Base-by-base conservation (phyloP, 2,797 vertebrate species). In the Uromys caudimaculatus region DNA sequence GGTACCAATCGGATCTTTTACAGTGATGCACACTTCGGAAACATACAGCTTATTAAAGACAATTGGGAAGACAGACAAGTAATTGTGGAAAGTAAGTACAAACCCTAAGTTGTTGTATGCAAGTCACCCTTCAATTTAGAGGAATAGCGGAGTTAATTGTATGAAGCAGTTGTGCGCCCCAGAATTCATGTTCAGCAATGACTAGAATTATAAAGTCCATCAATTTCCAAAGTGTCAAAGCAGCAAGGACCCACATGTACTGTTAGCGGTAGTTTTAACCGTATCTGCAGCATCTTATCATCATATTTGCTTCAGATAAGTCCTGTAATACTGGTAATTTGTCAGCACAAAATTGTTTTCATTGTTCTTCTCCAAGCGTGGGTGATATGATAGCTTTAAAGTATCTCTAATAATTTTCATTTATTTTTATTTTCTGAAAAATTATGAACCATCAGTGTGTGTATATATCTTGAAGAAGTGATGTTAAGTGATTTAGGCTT, bases 11-110 rank as follows among this genome's bases (percentile, higher is more conserved):
- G 99, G 44, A 99, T 99, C n/a, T 99, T 99, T 98, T 99, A 99
- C 98, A 99, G 99, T 4, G 99, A 99, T 12, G 99, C 99, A 56
- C 99, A 99, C 95, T 99, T 99, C 97, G 99, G 99, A 97, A 99
- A 99, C 98, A 99, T 99, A 97, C 99, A 99, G 96, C 98, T 99
- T 97, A 99, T 99, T 96, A 99, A 99, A 52, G 99, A 99, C 84
- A 99, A 99, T 98, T 99, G 99, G 99, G 98, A 99, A 4, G 99
- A 98, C 96, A 99, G 99, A 98, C 97, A 98, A 98, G 93, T 99
- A 64, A 98, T 99, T 6, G 98, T 99, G 90, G 99, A 99, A 98
- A 99, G 99, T 99, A 99, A 99, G 99, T 99, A 82, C 75, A 86
- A 77, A 6, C 12, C 21, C 11, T 8, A 76, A 47, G 89, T 88